Base-by-base conservation (phyloP, 2,797 vertebrate genomes). In the Hypotaenidia philippensis region DNA sequence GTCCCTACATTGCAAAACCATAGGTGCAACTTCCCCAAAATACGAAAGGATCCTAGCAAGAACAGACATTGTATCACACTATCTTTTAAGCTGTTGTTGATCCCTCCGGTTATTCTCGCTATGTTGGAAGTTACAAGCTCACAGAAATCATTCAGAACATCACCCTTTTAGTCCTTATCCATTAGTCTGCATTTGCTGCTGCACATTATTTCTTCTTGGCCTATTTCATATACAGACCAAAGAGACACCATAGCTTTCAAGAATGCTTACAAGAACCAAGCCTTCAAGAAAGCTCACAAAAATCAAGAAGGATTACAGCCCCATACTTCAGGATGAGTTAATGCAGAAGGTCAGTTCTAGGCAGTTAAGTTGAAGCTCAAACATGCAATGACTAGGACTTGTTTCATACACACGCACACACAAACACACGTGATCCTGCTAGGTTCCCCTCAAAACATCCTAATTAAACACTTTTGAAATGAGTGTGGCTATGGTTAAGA, bases 371-470 rank as follows among this genome's bases (percentile, higher is more conserved):
- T 63, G 40, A 56, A 76, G 36, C 5, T 36, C 23, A 87, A 8
- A 44, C 26, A 69, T 26, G 6, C 41, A 70, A 38, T 29, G 11
- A n/a, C 4, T 56, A 36, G 9, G 8, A 26, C 20, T 21, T 65
- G 14, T 6, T 70, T 81, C 74, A 19, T 19, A 36, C 13, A 63
- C 3, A n/a, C 10, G 14, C 40, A 32, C 19, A 65, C 6, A n/a
- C 3, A 68, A 72, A 60, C 21, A 9, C 10, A 45, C 0, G 0
- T 23, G 26, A 36, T n/a, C 45, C 36, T 74, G 2, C 4, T 32
- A 27, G 8, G 3, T 38, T 75, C 7, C 3, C 11, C 26, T 13
- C 55, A 53, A 84, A 74, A 57, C 36, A 36, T 40, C 14, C 19
- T 57, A 49, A 65, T 41, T 5, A 68, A 94, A 57, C 8, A 16